Conservation (phyloP, 2,113 vertebrate genomes). For the Tetrao urogallus region DNA sequence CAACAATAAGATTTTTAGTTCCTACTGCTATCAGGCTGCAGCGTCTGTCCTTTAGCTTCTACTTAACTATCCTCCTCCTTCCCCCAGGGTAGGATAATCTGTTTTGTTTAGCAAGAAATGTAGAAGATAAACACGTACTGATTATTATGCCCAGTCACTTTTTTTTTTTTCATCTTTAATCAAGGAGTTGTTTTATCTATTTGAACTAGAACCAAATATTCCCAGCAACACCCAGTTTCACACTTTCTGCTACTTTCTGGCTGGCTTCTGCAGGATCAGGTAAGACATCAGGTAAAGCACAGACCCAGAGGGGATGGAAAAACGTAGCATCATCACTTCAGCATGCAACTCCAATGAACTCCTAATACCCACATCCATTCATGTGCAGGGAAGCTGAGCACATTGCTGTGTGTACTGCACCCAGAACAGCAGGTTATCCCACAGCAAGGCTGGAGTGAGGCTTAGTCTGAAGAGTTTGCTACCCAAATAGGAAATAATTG, state of each 20-base stretch:
- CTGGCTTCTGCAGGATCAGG: not conserved
- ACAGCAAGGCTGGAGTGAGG: not conserved
- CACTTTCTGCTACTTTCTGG: accelerated
- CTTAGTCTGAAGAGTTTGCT: not conserved
- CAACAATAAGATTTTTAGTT: constrained; percentile 48
- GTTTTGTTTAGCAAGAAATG: constrained; percentile 39
- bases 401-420: not conserved
- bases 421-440: not conserved
- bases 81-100: constrained; percentile 14
- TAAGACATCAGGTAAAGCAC: not conserved
- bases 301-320: not conserved
- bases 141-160: not conserved
- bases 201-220: accelerated
- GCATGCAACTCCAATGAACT: not conserved
- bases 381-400: accelerated
- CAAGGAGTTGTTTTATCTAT: not conserved
- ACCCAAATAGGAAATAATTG: not conserved
- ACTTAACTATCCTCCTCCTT: constrained; percentile 9
- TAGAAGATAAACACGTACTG: constrained; percentile 12
- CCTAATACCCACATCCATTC: not conserved
- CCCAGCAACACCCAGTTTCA: not conserved
- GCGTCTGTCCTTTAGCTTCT: constrained; percentile 24
- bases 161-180: not conserved
- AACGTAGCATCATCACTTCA: not conserved
- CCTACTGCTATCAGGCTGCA: not conserved